phyloP scores from a whole-genome alignment of 30 jellyfish, hydroid and myxozoan species.

The Pseudorhiza aurosa region DNA sequence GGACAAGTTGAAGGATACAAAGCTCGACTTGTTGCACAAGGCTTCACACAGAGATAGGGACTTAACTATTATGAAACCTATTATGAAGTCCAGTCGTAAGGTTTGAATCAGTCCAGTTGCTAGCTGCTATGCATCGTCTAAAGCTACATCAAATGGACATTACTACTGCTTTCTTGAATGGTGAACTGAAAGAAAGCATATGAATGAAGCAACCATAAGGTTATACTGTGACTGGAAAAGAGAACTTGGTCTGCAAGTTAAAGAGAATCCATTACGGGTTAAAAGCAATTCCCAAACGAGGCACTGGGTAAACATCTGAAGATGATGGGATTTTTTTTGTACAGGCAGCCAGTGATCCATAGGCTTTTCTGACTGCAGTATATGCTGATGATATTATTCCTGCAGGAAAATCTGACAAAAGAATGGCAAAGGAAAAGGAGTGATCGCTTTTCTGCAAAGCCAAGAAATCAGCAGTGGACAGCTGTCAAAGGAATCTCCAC shows the following conservation, averaged over 20 bases:
- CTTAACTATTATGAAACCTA: neutral
- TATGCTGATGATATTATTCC: constrained; percentile 60
- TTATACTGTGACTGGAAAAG: constrained; percentile 4
- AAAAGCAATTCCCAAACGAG: constrained; percentile 52
- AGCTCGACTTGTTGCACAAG: too few species aligned
- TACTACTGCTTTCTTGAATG: neutral
- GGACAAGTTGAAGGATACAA: too few species aligned
- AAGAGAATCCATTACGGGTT: constrained; percentile 24
- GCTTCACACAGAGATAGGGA: neutral
- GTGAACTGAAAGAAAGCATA: constrained; percentile 3
- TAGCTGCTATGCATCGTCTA: neutral
- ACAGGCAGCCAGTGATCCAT: constrained; percentile 15
- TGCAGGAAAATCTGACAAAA: constrained; percentile 24
- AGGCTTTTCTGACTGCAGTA: constrained; percentile 26
- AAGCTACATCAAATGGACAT: constrained; percentile 9
- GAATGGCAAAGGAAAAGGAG: constrained; percentile 7
- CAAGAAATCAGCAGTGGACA: constrained; percentile 1
- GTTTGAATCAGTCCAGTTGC: too few species aligned
- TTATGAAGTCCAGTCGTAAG: too few species aligned
- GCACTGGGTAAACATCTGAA: constrained; percentile 30
- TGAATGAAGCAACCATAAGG: neutral
- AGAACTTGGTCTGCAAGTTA: constrained; percentile 59
- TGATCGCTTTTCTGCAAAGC: too few species aligned
- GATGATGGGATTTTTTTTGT: constrained; percentile 11
- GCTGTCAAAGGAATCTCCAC: neutral